These are phyloP conservation scores for Halyomorpha halys DNA, from an alignment of 1,140 invertebrate species.

Conservation along the genomic window DNA sequence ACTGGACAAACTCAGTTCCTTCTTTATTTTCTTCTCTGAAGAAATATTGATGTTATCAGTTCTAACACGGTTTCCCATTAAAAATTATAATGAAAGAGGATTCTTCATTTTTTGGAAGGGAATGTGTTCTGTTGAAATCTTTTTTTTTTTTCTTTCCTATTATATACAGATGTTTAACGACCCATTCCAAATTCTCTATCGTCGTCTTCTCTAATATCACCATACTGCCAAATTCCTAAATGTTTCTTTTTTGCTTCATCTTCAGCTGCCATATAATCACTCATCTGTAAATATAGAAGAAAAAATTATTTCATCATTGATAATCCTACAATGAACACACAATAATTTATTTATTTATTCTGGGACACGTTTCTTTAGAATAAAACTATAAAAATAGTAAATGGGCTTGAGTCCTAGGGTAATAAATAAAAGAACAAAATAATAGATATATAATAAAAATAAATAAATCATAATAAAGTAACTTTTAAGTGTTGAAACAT, in stretches of 20 bases:
- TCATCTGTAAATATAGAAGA: constrained; percentile 40
- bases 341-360: too few species aligned
- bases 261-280: constrained; percentile 74
- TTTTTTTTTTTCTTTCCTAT: background rate
- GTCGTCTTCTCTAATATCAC: constrained; percentile 91
- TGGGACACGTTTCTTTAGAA: too few species aligned
- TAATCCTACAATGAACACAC: too few species aligned
- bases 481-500: too few species aligned
- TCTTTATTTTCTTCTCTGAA: constrained; percentile 7
- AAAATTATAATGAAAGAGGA: background rate
- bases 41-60: constrained; percentile 1
- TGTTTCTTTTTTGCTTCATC: constrained; percentile 74
- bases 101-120: constrained; percentile 5
- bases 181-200: constrained; percentile 69
- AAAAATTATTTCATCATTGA: background rate
- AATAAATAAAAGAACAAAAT: too few species aligned
- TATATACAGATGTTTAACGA: constrained; percentile 15
- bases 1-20: constrained; percentile 14
- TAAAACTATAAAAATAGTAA: too few species aligned
- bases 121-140: constrained; percentile 13
- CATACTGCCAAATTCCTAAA: constrained; percentile 87
- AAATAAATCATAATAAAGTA: too few species aligned
- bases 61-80: constrained; percentile 7
- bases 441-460: too few species aligned
- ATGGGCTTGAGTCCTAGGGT: too few species aligned